Evolutionary conservation across 2,888 invertebrate genomes (phyloP), one percentile per base, ranked within the genome.

Genomic region (Ichneumoninae sp.): DNA sequence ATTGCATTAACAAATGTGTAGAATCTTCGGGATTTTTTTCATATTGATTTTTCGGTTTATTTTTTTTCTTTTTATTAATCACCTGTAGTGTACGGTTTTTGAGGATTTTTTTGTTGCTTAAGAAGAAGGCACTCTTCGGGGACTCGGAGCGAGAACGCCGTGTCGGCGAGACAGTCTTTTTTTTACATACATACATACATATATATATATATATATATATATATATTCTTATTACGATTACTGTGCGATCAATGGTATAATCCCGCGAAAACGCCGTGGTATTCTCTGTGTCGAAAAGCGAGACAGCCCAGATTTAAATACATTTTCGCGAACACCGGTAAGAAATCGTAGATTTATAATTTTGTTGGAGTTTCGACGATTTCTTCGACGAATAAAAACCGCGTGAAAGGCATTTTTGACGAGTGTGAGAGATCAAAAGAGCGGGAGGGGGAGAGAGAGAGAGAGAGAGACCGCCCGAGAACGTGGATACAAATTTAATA

Each of bases 111-210:
- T 54, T 16, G 66, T 66, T 26, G 65, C 8, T 52, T 36, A 16
- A 54, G 13, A 10, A 66, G 19, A 10, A 66, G 19, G 4, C 40
- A 52, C 50, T 66, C 52, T 36, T 10, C 63, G 36, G 69, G 74
- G 52, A 81, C 86, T 89, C 88, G 89, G 88, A 88, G 88, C 86
- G 89, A 71, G 84, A 85, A 79, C 83, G 87, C 86, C 82, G 70
- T 86, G 76, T 89, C 82, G 13, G 88, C 84, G 60, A 86, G 83
- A 87, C 80, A 83, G 70, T 73, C 85, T 77, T 87, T 88, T 86
- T 88, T 82, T 81, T 1, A 22, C 22, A 22, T 1, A 36, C 36
- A 36, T 1, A 36, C 36, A 1, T 1, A 22, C 22, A 22, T 1
- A 87, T 63, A 85, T 57, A 85, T 75, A 85, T 78, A 87, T 76